Evolutionary conservation across 1,140 invertebrate genomes (phyloP).

Genomic region (Caerostris extrusa): DNA sequence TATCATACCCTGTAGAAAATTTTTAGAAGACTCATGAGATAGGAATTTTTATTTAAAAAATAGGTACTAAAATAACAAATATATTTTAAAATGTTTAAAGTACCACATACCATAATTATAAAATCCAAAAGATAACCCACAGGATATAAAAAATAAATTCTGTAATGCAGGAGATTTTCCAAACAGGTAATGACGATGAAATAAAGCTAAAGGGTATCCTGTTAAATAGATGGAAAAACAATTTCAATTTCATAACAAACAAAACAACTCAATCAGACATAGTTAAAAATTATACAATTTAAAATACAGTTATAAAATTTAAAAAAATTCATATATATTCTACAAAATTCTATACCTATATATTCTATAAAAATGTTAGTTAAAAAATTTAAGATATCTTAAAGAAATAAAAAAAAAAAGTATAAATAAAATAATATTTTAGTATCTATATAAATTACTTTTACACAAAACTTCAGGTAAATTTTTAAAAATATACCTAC

Average conservation of each 20-base stretch:
- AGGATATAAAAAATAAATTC: conserved; percentile 88
- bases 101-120: conserved; percentile 87
- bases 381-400: neutral
- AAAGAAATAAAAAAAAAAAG: too few relatives aligned
- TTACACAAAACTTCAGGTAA: too few relatives aligned
- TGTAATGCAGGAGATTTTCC: conserved; percentile 84
- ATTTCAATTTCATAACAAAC: neutral
- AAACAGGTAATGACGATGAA: conserved; percentile 86
- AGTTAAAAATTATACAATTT: neutral
- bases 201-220: conserved; percentile 90
- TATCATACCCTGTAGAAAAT: conserved; percentile 82
- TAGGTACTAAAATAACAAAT: neutral
- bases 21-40: neutral
- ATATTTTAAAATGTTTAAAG: neutral
- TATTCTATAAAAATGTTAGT: neutral
- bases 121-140: conserved; percentile 87
- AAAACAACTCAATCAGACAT: neutral
- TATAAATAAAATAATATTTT: too few relatives aligned
- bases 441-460: too few relatives aligned
- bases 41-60: neutral
- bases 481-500: too few relatives aligned
- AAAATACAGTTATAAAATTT: neutral
- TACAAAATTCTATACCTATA: neutral
- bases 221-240: conserved; percentile 79
- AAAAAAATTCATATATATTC: neutral